Evolutionary conservation across 2,888 invertebrate species (phyloP).

Genomic region (Lasioglossum figueresi): DNA sequence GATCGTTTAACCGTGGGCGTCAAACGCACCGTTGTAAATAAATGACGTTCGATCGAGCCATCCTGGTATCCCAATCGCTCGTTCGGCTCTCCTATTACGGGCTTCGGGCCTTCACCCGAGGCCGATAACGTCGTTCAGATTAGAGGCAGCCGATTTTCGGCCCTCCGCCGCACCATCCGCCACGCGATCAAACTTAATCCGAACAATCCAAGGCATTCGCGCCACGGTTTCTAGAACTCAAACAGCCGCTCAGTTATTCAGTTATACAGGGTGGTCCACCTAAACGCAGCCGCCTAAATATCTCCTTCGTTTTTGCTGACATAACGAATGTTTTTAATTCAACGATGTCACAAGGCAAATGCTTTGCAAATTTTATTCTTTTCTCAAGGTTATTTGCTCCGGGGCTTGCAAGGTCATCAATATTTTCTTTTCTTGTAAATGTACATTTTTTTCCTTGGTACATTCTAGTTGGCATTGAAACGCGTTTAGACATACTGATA

Average conservation of each 20-base stretch:
- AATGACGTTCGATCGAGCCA: constrained; percentile 56
- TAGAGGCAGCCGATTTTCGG: constrained; percentile 1
- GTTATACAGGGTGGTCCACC: no score
- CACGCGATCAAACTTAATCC: constrained; percentile 13
- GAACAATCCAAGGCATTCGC: constrained; percentile 21
- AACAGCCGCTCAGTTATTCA: constrained; percentile 46
- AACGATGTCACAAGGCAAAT: no score
- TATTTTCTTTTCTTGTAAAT: no score
- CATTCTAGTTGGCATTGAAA: no score
- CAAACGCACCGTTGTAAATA: constrained; percentile 64
- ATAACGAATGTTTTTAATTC: no score
- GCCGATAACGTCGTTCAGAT: not conserved
- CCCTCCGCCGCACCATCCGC: not conserved
- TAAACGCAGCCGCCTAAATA: no score
- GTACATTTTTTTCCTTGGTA: no score
- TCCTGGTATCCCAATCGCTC: constrained; percentile 47
- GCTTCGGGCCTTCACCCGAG: not conserved
- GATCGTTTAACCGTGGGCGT: constrained; percentile 65
- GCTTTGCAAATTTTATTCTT: no score
- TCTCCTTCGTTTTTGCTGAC: no score
- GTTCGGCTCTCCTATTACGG: constrained; percentile 31
- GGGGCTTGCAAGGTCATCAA: no score
- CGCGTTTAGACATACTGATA: no score
- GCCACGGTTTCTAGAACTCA: constrained; percentile 35
- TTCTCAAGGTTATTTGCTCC: no score